A percentile compares a stretch with the other conserved stretches of the same genome.
These are phyloP conservation scores for Spodoptera frugiperda DNA, from an alignment of 1,140 invertebrate species.

Conservation along the genomic window DNA sequence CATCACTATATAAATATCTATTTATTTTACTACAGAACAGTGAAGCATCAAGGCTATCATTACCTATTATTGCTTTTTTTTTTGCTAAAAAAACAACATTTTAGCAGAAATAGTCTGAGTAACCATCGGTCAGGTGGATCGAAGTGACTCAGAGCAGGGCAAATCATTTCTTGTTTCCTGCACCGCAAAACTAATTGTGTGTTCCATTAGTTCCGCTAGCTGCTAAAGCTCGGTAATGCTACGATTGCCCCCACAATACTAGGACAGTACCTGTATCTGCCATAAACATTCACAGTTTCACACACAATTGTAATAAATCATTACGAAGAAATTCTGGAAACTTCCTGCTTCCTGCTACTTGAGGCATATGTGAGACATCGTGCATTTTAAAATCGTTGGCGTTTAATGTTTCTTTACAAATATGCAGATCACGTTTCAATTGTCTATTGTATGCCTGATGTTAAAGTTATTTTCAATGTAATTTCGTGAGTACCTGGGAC, in stretches of 20 bases:
- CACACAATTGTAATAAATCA: conserved; percentile 29
- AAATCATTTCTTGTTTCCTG: conserved; percentile 79
- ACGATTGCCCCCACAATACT: conserved; percentile 58
- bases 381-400: conserved; percentile 45
- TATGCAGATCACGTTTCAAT: conserved; percentile 51
- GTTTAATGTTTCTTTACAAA: conserved; percentile 34
- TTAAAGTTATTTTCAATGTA: conserved; percentile 29
- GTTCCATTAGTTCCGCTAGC: conserved; percentile 75
- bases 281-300: conserved; percentile 25
- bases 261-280: conserved; percentile 52
- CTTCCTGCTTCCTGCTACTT: conserved; percentile 54
- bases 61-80: conserved; percentile 7
- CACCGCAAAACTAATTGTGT: conserved; percentile 70
- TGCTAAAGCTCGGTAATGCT: conserved; percentile 64
- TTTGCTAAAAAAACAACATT: conserved; percentile 29
- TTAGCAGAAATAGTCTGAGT: conserved; percentile 55
- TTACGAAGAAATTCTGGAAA: conserved; percentile 37
- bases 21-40: not conserved
- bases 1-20: not conserved
- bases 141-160: conserved; percentile 69
- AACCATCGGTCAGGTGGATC: conserved; percentile 59
- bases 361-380: conserved; percentile 38
- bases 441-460: conserved; percentile 41
- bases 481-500: conserved; percentile 4
- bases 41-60: conserved; percentile 32